Evolutionary conservation across 2,113 vertebrate genomes (phyloP).

Genomic region (Catharus fuscescens): DNA sequence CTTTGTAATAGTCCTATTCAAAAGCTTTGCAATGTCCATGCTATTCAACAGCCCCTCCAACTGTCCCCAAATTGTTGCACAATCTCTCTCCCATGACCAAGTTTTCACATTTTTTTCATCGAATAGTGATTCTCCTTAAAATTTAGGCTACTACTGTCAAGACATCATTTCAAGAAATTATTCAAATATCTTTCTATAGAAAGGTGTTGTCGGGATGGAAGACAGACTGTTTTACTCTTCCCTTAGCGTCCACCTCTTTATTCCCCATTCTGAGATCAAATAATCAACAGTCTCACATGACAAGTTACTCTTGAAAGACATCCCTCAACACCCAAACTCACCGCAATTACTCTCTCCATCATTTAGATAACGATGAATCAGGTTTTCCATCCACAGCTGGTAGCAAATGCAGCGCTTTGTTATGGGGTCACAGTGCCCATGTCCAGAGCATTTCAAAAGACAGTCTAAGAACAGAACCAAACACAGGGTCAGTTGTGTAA

Average conservation of each 20-base stretch:
- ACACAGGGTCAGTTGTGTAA: not conserved
- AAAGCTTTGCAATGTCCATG: not conserved
- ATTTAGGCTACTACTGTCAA: not conserved
- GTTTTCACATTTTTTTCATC: not conserved
- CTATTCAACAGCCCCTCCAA: not conserved
- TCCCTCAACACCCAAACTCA: slow-evolving; percentile 51
- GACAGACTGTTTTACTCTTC: not conserved
- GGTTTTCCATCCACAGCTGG: slow-evolving; percentile 90
- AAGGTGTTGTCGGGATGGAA: not conserved
- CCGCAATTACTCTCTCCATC: slow-evolving; percentile 89
- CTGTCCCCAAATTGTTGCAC: not conserved
- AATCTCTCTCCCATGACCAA: not conserved
- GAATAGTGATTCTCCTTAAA: not conserved
- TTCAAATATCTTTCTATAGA: not conserved
- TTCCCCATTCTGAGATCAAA: not conserved
- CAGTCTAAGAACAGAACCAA: slow-evolving; percentile 76
- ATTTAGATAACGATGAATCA: slow-evolving; percentile 79
- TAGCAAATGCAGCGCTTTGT: slow-evolving; percentile 88
- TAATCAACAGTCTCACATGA: not conserved
- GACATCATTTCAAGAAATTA: not conserved
- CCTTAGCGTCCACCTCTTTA: not conserved
- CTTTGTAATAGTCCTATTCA: not conserved
- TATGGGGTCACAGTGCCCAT: slow-evolving; percentile 88
- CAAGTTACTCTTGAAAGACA: not conserved
- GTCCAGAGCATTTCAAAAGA: slow-evolving; percentile 85